A percentile compares a stretch with the other conserved stretches of the same genome.
These are phyloP conservation scores for Margarornis squamiger DNA, from an alignment of 2,797 vertebrate species.

Conservation along the genomic window DNA sequence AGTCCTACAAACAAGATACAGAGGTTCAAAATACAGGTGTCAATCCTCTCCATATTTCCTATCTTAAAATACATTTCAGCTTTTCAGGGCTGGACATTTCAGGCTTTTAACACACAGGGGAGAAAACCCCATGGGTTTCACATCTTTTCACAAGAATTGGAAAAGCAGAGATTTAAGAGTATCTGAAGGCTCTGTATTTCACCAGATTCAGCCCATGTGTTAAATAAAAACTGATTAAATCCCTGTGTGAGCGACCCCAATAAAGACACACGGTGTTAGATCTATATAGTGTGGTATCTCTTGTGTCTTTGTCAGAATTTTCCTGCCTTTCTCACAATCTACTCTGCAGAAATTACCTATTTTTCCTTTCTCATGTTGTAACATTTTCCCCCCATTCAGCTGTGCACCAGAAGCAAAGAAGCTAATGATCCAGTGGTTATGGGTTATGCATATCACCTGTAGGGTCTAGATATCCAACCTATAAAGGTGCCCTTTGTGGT, in stretches of 20 bases:
- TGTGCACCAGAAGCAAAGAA: not conserved
- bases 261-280: not conserved
- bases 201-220: not conserved
- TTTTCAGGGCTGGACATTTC: not conserved
- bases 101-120: not conserved
- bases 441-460: not conserved
- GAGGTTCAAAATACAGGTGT: not conserved
- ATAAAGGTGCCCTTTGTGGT: not conserved
- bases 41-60: not conserved
- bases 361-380: not conserved
- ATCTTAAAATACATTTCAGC: not conserved
- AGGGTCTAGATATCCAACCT: too few species aligned
- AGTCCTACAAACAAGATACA: not conserved
- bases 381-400: not conserved
- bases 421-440: not conserved
- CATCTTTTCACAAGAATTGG: not conserved
- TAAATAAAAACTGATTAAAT: not conserved
- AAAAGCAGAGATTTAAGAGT: not conserved
- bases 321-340: not conserved
- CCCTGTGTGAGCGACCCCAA: not conserved
- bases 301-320: not conserved
- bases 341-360: not conserved
- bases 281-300: not conserved
- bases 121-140: not conserved
- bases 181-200: not conserved